phyloP scores from a whole-genome alignment of 2,888 invertebrate genomes.

The Tenthredo notha region DNA sequence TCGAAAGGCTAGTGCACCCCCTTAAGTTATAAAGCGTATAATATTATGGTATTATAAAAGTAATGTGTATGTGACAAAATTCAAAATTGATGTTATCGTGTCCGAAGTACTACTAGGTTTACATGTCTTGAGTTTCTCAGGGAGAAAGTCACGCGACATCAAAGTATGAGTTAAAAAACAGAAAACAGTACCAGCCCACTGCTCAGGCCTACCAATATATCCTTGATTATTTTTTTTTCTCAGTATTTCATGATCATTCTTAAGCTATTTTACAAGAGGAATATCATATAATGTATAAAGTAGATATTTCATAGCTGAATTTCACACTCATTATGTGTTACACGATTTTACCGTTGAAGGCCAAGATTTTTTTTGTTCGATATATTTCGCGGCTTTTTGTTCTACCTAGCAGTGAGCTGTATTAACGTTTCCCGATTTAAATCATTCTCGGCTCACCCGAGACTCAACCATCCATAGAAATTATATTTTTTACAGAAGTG shows the following conservation, averaged over 20 bases:
- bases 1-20: conserved; percentile 44
- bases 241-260: conserved; percentile 1
- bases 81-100: conserved; percentile 77
- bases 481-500: conserved; percentile 78
- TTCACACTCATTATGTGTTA: background rate
- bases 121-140: conserved; percentile 36
- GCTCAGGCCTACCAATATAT: background rate
- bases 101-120: conserved; percentile 71
- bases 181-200: conserved; percentile 2
- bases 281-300: background rate
- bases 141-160: conserved; percentile 24
- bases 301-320: background rate
- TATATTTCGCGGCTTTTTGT: background rate
- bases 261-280: background rate
- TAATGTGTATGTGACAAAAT: conserved; percentile 77
- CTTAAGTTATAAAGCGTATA: conserved; percentile 45
- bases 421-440: background rate
- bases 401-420: background rate
- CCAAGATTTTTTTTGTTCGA: background rate
- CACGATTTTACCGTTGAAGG: background rate
- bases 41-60: conserved; percentile 62
- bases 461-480: conserved; percentile 76
- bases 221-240: background rate
- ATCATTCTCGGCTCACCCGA: conserved; percentile 53
- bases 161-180: conserved; percentile 2